These are phyloP conservation scores for Pteropus rufus DNA, from an alignment of 2,797 vertebrate genomes.

Conservation along the genomic window DNA sequence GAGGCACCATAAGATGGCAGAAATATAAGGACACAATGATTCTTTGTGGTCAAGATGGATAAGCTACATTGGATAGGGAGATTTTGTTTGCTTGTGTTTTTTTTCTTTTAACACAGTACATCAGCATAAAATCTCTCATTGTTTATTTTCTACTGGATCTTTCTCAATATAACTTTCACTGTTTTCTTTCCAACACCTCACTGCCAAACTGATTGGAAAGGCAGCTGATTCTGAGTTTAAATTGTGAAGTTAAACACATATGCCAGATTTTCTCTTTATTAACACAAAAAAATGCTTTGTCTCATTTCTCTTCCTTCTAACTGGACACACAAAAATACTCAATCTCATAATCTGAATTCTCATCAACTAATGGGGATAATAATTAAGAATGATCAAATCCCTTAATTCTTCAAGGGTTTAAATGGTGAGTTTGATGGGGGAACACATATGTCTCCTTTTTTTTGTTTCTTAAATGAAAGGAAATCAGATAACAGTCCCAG, in stretches of 20 bases:
- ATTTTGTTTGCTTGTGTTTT: constrained; percentile 20
- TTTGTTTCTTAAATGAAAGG: background rate
- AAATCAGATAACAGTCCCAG: background rate
- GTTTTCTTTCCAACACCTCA: background rate
- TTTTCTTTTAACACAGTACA: background rate
- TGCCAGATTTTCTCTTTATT: constrained; percentile 2
- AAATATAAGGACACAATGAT: constrained; percentile 50
- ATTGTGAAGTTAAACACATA: background rate
- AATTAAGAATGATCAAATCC: background rate
- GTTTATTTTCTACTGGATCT: constrained; percentile 40
- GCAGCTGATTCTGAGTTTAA: background rate
- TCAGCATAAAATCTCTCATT: constrained; percentile 45
- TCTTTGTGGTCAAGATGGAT: constrained; percentile 44
- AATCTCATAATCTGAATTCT: background rate
- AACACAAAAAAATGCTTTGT: background rate
- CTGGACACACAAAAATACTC: background rate
- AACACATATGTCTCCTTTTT: background rate
- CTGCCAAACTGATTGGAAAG: constrained; percentile 22
- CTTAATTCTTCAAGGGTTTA: background rate
- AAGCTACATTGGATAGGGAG: constrained; percentile 20
- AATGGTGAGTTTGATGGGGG: background rate
- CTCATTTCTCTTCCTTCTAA: constrained; percentile 23
- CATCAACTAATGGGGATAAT: background rate
- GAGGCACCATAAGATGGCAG: constrained; percentile 9
- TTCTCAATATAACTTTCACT: constrained; percentile 12